Percentiles rank a stretch among this genome's conserved stretches.
Conservation (phyloP, 2,888 invertebrate genomes). For the Drosophila subquinaria region DNA sequence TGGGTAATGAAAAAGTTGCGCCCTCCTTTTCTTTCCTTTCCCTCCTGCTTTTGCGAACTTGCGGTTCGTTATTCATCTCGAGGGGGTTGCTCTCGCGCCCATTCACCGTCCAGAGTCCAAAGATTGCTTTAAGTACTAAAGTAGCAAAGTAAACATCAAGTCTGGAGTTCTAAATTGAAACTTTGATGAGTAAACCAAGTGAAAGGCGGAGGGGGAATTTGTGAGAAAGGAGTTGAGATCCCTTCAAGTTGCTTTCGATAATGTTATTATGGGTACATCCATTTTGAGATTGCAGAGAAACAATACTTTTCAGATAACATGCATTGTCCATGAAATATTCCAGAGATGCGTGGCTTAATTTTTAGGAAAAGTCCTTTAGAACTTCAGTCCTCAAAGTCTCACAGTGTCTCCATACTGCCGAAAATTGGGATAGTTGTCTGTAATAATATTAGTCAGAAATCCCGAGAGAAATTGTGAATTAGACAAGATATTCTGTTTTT, state of each 20-base stretch:
- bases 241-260: neutral
- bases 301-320: constrained; percentile 7
- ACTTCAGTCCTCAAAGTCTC: neutral
- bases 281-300: constrained; percentile 1
- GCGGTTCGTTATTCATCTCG: constrained; percentile 38
- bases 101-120: constrained; percentile 11
- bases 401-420: neutral
- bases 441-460: no score
- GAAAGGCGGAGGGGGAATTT: neutral
- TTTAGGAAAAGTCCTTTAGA: neutral
- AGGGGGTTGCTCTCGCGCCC: constrained; percentile 18
- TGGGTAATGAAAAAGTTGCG: constrained; percentile 63
- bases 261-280: neutral
- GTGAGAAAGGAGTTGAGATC: neutral
- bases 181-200: constrained; percentile 25
- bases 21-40: neutral
- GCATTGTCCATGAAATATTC: neutral
- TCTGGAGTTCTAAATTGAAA: constrained; percentile 29
- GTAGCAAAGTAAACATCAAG: constrained; percentile 62
- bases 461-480: no score
- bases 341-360: neutral
- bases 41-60: constrained; percentile 22
- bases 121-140: constrained; percentile 67
- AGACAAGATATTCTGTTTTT: no score
- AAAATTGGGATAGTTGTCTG: neutral